phyloP scores from a whole-genome alignment of 2,888 invertebrate genomes.

The Sericinus montela region DNA sequence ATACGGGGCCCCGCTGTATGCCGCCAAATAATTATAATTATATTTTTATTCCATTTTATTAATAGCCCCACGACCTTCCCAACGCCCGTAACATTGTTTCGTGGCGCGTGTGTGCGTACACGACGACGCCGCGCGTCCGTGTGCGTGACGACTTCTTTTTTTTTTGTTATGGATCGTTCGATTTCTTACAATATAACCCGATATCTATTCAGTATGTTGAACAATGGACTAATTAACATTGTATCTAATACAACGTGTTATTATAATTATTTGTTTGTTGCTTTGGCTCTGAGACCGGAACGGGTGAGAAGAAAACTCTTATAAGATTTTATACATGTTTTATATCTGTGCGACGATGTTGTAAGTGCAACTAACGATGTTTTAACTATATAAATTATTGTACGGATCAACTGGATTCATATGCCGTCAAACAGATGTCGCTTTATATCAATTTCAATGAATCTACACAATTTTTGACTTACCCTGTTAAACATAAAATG shows the following conservation, averaged over 20 bases:
- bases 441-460: too few relatives aligned
- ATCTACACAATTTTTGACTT: too few relatives aligned
- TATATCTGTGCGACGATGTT: too few relatives aligned
- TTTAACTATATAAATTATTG: too few relatives aligned
- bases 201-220: conserved; percentile 41
- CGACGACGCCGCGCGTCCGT: neutral
- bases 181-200: conserved; percentile 36
- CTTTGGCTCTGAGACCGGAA: conserved; percentile 17
- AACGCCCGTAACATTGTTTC: conserved; percentile 39
- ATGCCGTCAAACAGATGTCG: too few relatives aligned
- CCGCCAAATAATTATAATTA: conserved; percentile 76
- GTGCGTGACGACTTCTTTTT: conserved; percentile 11
- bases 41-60: conserved; percentile 64
- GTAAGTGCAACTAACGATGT: too few relatives aligned
- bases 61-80: conserved; percentile 48
- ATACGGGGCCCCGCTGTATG: conserved; percentile 64
- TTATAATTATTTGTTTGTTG: conserved; percentile 42
- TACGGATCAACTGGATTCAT: too few relatives aligned
- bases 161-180: conserved; percentile 22
- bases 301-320: neutral
- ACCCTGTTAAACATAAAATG: too few relatives aligned
- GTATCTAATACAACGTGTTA: conserved; percentile 44
- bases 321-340: too few relatives aligned
- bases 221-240: conserved; percentile 53
- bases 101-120: conserved; percentile 1